phyloP scores from a whole-genome alignment of 2,113 vertebrate genomes.

The Tenrec ecaudatus region DNA sequence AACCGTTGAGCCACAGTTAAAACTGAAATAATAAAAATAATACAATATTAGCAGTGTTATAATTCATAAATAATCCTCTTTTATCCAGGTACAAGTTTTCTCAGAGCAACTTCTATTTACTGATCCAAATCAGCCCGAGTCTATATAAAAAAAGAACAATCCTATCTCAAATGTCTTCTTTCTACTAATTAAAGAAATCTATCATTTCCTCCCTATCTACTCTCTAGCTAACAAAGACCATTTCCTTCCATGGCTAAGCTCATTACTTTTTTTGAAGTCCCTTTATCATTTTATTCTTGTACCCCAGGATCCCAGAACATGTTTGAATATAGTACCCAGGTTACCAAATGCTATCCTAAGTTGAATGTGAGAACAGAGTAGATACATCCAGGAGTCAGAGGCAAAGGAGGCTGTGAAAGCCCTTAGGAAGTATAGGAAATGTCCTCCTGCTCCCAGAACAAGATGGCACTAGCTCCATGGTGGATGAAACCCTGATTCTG shows the following conservation, averaged over 20 bases:
- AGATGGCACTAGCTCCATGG: not conserved
- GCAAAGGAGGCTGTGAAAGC: not conserved
- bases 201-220: not conserved
- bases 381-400: not conserved
- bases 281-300: not conserved
- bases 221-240: not conserved
- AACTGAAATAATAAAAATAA: not conserved
- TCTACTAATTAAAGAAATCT: not conserved
- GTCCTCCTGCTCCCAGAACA: fast-evolving
- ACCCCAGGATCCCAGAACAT: not conserved
- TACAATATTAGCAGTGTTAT: not conserved
- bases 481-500: not conserved
- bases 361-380: not conserved
- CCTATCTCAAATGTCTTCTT: not conserved
- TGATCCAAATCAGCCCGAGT: not conserved
- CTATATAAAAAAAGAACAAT: not conserved
- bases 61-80: not conserved
- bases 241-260: not conserved
- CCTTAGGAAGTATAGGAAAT: not conserved
- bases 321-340: not conserved
- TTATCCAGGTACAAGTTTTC: not conserved
- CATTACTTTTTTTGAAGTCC: not conserved
- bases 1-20: not conserved
- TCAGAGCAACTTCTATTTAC: not conserved
- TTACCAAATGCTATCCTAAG: not conserved